Conservation (phyloP, 2,888 invertebrate genomes). For the Lycia hirtaria region DNA sequence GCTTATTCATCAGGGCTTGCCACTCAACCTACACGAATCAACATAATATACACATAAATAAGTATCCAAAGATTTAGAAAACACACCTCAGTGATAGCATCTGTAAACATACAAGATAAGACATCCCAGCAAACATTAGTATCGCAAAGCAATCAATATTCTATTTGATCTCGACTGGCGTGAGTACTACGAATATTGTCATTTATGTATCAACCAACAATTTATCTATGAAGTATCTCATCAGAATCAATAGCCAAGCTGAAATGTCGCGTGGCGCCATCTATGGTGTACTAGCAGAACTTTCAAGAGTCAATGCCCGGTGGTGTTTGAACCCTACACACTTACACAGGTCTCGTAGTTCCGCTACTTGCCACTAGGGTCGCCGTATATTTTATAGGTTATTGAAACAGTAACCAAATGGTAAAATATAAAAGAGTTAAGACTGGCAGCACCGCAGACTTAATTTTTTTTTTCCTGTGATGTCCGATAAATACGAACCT, state of each 20-base stretch:
- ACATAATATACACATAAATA: not conserved
- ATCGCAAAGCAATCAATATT: constrained; percentile 69
- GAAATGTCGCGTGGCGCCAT: constrained; percentile 39
- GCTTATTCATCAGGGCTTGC: no score
- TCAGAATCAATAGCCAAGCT: constrained; percentile 20
- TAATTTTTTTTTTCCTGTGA: no score
- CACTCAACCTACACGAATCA: not conserved
- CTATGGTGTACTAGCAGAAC: constrained; percentile 41
- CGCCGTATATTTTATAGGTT: not conserved
- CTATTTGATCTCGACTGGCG: constrained; percentile 57
- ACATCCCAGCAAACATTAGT: constrained; percentile 53
- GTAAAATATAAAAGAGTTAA: no score
- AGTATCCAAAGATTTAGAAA: constrained; percentile 34
- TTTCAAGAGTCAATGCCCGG: constrained; percentile 6
- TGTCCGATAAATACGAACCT: no score
- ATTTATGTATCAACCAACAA: not conserved
- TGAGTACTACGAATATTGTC: constrained; percentile 19
- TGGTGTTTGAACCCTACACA: not conserved
- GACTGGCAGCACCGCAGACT: no score
- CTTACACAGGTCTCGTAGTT: no score
- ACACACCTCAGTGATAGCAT: constrained; percentile 42
- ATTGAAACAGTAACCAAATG: not conserved
- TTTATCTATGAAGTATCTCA: not conserved
- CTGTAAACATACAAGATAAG: constrained; percentile 58
- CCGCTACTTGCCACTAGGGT: constrained; percentile 23